Evolutionary conservation across 2,797 vertebrate genomes (phyloP).

Genomic region (Peromyscus melanophrys): DNA sequence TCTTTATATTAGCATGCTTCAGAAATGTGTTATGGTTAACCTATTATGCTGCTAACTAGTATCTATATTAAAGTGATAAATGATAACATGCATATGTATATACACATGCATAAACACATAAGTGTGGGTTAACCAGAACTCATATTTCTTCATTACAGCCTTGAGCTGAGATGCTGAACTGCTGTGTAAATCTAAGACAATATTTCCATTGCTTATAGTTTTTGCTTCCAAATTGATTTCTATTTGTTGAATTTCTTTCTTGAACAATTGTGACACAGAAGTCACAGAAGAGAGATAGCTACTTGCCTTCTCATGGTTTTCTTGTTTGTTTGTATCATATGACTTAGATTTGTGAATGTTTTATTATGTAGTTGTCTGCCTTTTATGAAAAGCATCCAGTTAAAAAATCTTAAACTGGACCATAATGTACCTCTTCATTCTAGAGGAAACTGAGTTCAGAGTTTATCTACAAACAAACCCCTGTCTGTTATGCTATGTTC

Average conservation of each 20-base stretch:
- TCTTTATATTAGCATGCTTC: conserved; percentile 23
- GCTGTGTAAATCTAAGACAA: not conserved
- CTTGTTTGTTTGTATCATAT: not conserved
- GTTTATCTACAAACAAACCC: not conserved
- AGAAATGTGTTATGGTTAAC: not conserved
- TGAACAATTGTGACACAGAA: conserved; percentile 30
- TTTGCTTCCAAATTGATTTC: conserved; percentile 57
- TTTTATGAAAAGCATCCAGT: not conserved
- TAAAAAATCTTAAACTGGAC: not conserved
- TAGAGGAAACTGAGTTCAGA: not conserved
- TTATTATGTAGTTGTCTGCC: not conserved
- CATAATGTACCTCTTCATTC: not conserved
- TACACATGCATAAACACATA: not conserved
- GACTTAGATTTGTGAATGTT: conserved; percentile 27
- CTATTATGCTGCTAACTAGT: not conserved
- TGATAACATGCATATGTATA: not conserved
- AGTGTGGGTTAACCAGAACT: not conserved
- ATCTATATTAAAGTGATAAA: conserved; percentile 30
- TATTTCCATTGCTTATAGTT: not conserved
- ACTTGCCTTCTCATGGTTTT: not conserved
- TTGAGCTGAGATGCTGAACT: conserved; percentile 9
- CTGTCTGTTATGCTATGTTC: not conserved
- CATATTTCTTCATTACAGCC: conserved; percentile 44
- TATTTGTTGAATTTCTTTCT: conserved; percentile 42
- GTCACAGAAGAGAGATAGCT: not conserved